Conservation (phyloP, 2,888 invertebrate species). For the Noctua fimbriata region DNA sequence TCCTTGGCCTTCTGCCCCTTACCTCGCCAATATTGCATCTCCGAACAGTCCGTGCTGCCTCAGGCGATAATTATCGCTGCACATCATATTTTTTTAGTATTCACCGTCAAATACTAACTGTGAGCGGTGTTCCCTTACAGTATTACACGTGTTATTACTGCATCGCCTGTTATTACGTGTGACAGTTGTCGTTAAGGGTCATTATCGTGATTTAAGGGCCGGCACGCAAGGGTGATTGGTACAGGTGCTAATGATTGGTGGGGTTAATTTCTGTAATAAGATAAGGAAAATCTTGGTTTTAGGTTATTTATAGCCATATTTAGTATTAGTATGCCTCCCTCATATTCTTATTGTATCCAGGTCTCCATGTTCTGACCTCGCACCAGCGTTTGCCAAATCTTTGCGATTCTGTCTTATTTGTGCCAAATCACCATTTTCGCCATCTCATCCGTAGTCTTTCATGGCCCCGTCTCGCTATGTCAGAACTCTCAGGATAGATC, state of each 20-base stretch:
- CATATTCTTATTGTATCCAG: not conserved
- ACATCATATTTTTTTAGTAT: slow-evolving; percentile 60
- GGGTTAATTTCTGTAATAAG: slow-evolving; percentile 7
- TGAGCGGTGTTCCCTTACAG: slow-evolving; percentile 43
- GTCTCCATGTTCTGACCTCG: not conserved
- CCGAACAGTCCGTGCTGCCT: slow-evolving; percentile 50
- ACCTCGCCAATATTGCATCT: not conserved
- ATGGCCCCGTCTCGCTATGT: not conserved
- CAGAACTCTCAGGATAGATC: not conserved
- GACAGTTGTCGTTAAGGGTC: slow-evolving; percentile 51
- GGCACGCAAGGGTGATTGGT: slow-evolving; percentile 36
- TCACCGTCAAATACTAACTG: slow-evolving; percentile 60
- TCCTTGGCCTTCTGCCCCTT: slow-evolving; percentile 20
- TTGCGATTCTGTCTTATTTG: not conserved
- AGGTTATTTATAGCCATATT: not conserved
- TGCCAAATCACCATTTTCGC: not conserved
- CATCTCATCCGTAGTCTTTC: not conserved
- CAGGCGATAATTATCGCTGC: slow-evolving; percentile 60
- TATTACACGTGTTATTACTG: slow-evolving; percentile 57
- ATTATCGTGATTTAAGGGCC: slow-evolving; percentile 41
- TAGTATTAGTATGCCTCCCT: not conserved
- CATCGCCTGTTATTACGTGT: slow-evolving; percentile 42
- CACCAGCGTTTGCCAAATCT: not conserved
- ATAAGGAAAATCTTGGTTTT: slow-evolving; percentile 2
- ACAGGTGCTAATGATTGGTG: slow-evolving; percentile 12